phyloP scores from a whole-genome alignment of 1,140 invertebrate species.

The Tetragnatha versicolor region DNA sequence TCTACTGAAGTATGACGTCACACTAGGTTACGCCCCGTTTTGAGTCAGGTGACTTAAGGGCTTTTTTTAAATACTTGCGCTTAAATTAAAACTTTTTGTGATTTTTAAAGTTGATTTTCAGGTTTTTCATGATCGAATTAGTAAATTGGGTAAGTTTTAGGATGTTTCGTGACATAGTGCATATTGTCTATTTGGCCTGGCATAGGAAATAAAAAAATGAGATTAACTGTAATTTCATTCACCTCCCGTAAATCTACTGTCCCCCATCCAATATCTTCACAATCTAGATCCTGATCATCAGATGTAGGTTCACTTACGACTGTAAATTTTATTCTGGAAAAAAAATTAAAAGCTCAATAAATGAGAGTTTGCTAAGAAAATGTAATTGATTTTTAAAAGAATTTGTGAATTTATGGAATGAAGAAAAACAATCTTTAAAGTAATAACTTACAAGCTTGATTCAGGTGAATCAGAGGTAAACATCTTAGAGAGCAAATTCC shows the following conservation, averaged over 20 bases:
- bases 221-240: too few species aligned
- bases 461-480: slow-evolving; percentile 25
- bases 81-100: too few species aligned
- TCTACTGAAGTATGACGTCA: too few species aligned
- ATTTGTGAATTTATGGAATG: background rate
- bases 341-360: slow-evolving; percentile 58
- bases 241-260: slow-evolving; percentile 51
- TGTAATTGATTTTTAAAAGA: background rate
- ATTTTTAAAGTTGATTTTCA: too few species aligned
- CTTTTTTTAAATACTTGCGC: too few species aligned
- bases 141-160: too few species aligned
- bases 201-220: too few species aligned
- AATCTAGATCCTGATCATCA: slow-evolving; percentile 53
- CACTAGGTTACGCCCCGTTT: too few species aligned
- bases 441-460: slow-evolving; percentile 38
- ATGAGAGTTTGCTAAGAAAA: background rate
- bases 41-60: too few species aligned
- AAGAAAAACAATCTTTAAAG: background rate
- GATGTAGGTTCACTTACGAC: slow-evolving; percentile 57
- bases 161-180: too few species aligned
- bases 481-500: slow-evolving; percentile 43
- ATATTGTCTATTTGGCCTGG: too few species aligned
- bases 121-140: too few species aligned
- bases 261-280: slow-evolving; percentile 57
- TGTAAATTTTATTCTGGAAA: slow-evolving; percentile 55